Evolutionary conservation across 2,797 vertebrate genomes (phyloP).

Genomic region (Sebastes hopkinsi): DNA sequence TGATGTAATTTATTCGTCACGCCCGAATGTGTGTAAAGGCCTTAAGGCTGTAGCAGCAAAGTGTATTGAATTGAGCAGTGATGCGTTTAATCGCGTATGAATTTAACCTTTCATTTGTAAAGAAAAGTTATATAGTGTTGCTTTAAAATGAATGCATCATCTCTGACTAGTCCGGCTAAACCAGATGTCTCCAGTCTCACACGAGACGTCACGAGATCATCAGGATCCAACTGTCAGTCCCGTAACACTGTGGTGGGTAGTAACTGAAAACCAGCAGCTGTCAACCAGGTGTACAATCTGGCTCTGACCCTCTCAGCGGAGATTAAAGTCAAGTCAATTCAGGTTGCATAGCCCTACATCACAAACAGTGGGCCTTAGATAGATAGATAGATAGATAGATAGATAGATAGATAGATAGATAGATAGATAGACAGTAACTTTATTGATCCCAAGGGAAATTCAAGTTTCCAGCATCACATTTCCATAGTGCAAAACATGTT

Average conservation of each 20-base stretch:
- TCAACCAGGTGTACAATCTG: slow-evolving; percentile 22
- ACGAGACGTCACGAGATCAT: neutral
- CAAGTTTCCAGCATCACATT: no score
- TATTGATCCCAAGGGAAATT: no score
- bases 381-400: no score
- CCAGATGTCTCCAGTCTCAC: slow-evolving; percentile 26
- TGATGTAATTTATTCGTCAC: no score
- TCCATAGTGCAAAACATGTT: no score
- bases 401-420: no score
- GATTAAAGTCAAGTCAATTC: neutral
- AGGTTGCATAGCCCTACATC: neutral
- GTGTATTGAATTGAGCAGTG: neutral
- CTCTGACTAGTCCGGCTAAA: slow-evolving; percentile 16
- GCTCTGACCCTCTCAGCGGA: neutral
- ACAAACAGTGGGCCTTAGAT: neutral
- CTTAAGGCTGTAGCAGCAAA: neutral
- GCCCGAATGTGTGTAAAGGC: no score
- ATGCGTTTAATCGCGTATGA: neutral
- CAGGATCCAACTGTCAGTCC: neutral
- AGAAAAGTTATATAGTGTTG: no score
- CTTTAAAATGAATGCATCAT: neutral
- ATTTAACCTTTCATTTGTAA: neutral
- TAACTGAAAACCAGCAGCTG: neutral
- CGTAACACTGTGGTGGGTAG: neutral
- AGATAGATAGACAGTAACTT: no score